Evolutionary conservation across 2,888 invertebrate genomes (phyloP).

Genomic region (Pachliopta kotzebuea): DNA sequence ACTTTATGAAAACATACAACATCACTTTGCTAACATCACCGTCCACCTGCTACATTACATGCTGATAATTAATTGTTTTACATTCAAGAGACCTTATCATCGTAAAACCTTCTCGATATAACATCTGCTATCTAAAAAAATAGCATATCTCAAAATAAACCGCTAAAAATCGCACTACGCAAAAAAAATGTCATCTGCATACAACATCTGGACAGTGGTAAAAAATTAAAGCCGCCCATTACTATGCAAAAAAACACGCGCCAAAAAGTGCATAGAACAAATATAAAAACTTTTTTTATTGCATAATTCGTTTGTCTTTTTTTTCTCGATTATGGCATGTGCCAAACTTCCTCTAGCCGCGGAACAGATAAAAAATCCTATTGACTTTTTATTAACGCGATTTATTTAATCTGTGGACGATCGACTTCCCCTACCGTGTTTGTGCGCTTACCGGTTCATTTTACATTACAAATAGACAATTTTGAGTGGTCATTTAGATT

Average conservation of each 20-base stretch:
- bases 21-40: neutral
- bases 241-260: slow-evolving; percentile 58
- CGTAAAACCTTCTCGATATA: slow-evolving; percentile 43
- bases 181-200: slow-evolving; percentile 79
- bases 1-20: neutral
- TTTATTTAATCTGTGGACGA: slow-evolving; percentile 24
- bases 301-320: slow-evolving; percentile 45
- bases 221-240: slow-evolving; percentile 44
- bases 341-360: slow-evolving; percentile 59
- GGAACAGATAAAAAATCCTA: slow-evolving; percentile 25
- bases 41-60: neutral
- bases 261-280: slow-evolving; percentile 64
- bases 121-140: slow-evolving; percentile 72
- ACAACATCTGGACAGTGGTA: slow-evolving; percentile 71
- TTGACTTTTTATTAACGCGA: slow-evolving; percentile 31
- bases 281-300: slow-evolving; percentile 51
- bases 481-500: slow-evolving; percentile 21
- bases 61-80: slow-evolving; percentile 2
- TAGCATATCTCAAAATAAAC: slow-evolving; percentile 54
- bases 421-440: slow-evolving; percentile 7
- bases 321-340: slow-evolving; percentile 64
- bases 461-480: slow-evolving; percentile 8
- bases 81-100: slow-evolving; percentile 16
- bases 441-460: slow-evolving; percentile 4
- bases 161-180: slow-evolving; percentile 72